Conservation (phyloP, 2,888 invertebrate species). For the Tillus elongatus region DNA sequence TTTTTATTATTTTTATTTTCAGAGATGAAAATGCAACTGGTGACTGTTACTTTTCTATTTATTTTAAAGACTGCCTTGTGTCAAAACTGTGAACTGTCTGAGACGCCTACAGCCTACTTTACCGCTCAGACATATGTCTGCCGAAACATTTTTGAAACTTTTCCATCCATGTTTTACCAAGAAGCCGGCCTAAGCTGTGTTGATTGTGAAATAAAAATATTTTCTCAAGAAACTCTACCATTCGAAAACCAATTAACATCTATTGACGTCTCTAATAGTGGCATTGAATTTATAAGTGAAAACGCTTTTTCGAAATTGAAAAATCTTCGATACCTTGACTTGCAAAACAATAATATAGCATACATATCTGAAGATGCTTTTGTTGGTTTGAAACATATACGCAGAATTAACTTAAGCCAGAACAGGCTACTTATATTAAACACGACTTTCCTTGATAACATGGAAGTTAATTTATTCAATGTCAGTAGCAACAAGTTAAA, state of each 20-base stretch:
- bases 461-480: slow-evolving; percentile 28
- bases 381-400: slow-evolving; percentile 30
- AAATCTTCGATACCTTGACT: slow-evolving; percentile 26
- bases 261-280: slow-evolving; percentile 31
- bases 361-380: slow-evolving; percentile 31
- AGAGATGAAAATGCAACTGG: no score
- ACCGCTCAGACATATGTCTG: slow-evolving; percentile 27
- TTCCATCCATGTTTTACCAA: slow-evolving; percentile 32
- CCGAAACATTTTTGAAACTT: slow-evolving; percentile 25
- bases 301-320: slow-evolving; percentile 29
- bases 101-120: no score
- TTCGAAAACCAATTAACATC: slow-evolving; percentile 27
- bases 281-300: slow-evolving; percentile 25
- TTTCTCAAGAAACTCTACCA: slow-evolving; percentile 30
- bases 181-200: slow-evolving; percentile 30
- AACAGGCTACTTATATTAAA: slow-evolving; percentile 27
- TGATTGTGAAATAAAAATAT: slow-evolving; percentile 29
- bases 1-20: no score
- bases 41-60: no score
- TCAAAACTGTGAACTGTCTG: no score
- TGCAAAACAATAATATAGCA: slow-evolving; percentile 30
- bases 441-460: slow-evolving; percentile 29
- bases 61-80: no score
- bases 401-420: slow-evolving; percentile 31
- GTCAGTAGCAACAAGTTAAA: slow-evolving; percentile 29